Base-by-base conservation (phyloP, 2,888 invertebrate genomes). In the Cyclophora albipunctata region DNA sequence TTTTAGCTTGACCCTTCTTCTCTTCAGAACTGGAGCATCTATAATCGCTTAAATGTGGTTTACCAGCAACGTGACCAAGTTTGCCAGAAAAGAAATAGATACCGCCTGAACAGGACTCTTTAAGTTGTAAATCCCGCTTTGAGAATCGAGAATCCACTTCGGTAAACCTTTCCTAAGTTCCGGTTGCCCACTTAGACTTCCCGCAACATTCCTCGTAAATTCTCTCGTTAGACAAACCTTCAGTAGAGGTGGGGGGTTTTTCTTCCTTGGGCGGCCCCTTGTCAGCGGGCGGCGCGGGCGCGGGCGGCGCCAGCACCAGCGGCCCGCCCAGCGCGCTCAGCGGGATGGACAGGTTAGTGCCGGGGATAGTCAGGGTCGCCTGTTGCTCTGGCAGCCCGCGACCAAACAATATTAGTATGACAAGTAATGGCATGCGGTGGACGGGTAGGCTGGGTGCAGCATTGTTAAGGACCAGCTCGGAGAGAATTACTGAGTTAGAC, bases 291-390 rank as follows among this genome's bases (percentile, higher is more conserved):
- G 44, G 34, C 37, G 50, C 51, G 56, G 62, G 48, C 34, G 65
- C 5, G 37, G 37, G 37, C 5, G 37, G 37, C 5, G 91, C 90
- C 37, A 91, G 81, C 67, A 91, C 81, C 56, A 81, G 78, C 66
- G 90, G 90, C 63, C 75, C 78, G 55, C 81, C 80, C 69, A 89
- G 69, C 60, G 87, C 85, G 72, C 81, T 82, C 68, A 89, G 65
- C 49, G 92, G 92, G 63, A 92, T 90, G 69, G 90, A 84, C 63
- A 92, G 84, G 79, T 92, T 92, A 67, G 91, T 91, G 71, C 91
- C 92, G 51, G 91, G 91, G 64, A 92, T 91, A 48, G 90, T 90
- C 64, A 92, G 79, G 56, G 91, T 84, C 59, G 91, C 85, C 74
- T 84, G 85, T 67, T 87, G 88, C 67, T 88, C 88, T 87, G 86